Evolutionary conservation across 2,113 vertebrate species (phyloP), one percentile per base, ranked within the genome.

Genomic region (Lampris incognitus): DNA sequence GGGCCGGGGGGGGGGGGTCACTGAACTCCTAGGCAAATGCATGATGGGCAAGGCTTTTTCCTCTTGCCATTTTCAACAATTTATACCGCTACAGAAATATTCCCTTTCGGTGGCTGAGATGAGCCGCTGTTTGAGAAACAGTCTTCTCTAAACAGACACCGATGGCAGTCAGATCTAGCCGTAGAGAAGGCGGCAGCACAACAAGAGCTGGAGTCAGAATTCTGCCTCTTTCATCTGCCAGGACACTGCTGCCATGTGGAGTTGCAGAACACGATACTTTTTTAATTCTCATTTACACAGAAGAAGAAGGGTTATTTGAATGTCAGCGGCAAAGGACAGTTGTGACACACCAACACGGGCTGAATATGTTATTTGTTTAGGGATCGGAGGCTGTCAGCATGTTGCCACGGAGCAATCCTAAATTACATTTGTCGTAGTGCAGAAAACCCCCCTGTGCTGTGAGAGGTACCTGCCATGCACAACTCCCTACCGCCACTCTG

Each of bases 291-390:
- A 86, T 88, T 85, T 83, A 88, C 86, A 79, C 85, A 82, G 85
- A 76, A 88, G 81, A 88, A 86, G 66, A 91, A 92, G 93, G 91
- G 92, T 91, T 92, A 91, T 91, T 85, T 93, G 91, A 94, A 93
- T 94, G 92, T 93, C 92, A 92, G 85, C 46, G n/a, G 85, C 78
- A 91, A 88, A 94, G 85, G 91, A 92, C 79, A 87, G 79, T 73
- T 63, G 71, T 61, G 84, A 62, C 74, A 80, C n/a, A 74, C 57
- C 24, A 86, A 83, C 86, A 83, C 86, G 80, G 80, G 79, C 65
- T 54, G 85, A 89, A 81, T 66, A 78, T 88, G 87, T 85, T 79
- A 87, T 91, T 91, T 90, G 88, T 92, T 91, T 89, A 72, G 85
- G 84, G 82, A 90, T 76, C 46, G 84, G 70, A 84, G 85, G 72